Conservation (phyloP, 2,113 vertebrate genomes). For the Equus przewalskii region DNA sequence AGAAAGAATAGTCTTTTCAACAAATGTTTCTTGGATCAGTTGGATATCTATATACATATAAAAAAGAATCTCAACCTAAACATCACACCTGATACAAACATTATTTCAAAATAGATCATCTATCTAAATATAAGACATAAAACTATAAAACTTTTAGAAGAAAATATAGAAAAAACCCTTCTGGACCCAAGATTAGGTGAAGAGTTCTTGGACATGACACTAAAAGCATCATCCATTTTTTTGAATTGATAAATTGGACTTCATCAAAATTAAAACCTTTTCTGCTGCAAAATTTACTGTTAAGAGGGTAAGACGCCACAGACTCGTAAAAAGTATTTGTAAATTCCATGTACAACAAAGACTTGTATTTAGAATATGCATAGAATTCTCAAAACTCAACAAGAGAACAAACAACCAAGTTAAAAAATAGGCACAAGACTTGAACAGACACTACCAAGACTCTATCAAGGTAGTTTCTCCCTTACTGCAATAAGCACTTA, state of each 20-base stretch:
- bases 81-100: not conserved
- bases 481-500: not conserved
- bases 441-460: not conserved
- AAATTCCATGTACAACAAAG: not conserved
- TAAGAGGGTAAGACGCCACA: not conserved
- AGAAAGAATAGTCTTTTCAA: conserved; percentile 15
- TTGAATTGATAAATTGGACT: not conserved
- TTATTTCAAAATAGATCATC: not conserved
- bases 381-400: not conserved
- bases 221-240: not conserved
- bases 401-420: not conserved
- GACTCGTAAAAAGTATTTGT: not conserved
- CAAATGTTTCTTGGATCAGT: not conserved
- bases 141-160: not conserved
- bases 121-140: not conserved
- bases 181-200: not conserved
- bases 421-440: not conserved
- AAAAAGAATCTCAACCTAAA: not conserved
- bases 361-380: not conserved
- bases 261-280: not conserved
- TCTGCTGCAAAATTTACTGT: not conserved
- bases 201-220: not conserved
- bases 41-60: not conserved
- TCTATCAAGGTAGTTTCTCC: not conserved
- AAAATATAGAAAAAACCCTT: not conserved